Evolutionary conservation across 2,888 invertebrate species (phyloP).

Genomic region (Drosophila sordidula): DNA sequence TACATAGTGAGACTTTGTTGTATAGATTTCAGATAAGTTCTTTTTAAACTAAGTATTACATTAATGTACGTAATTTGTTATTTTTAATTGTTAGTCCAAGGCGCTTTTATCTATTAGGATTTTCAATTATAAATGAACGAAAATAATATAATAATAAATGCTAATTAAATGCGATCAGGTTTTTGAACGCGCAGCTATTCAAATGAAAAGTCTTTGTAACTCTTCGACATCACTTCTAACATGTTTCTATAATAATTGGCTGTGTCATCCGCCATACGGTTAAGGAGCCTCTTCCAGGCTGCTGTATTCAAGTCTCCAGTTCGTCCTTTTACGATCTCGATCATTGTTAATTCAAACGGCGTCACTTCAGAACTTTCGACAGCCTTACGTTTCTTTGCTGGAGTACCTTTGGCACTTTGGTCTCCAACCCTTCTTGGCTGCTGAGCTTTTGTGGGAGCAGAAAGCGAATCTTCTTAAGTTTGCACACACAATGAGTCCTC

Average conservation of each 20-base stretch:
- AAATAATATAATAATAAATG: conserved; percentile 57
- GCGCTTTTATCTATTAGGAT: conserved; percentile 70
- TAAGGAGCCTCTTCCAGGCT: background rate
- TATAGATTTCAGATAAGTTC: conserved; percentile 60
- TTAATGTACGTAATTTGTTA: conserved; percentile 65
- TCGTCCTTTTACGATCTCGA: too few relatives aligned
- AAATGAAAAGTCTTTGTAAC: background rate
- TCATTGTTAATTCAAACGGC: too few relatives aligned
- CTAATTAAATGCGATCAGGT: conserved; percentile 37
- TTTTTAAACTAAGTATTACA: conserved; percentile 53
- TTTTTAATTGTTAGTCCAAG: conserved; percentile 68
- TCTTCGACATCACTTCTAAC: background rate
- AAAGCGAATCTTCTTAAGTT: too few relatives aligned
- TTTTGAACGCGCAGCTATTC: conserved; percentile 22
- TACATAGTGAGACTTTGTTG: conserved; percentile 66
- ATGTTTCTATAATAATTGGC: background rate
- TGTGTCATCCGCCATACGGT: background rate
- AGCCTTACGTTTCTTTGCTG: too few relatives aligned
- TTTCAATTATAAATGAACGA: conserved; percentile 49
- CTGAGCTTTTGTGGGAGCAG: too few relatives aligned
- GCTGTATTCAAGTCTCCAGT: too few relatives aligned
- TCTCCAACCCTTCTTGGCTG: too few relatives aligned
- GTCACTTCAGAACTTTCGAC: too few relatives aligned
- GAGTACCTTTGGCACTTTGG: too few relatives aligned
- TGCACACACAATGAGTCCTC: too few relatives aligned